Percentiles rank a stretch among this genome's conserved stretches.
Evolutionary conservation across 2,113 vertebrate genomes (phyloP).

Genomic region (Rhinolophus ferrumequinum): DNA sequence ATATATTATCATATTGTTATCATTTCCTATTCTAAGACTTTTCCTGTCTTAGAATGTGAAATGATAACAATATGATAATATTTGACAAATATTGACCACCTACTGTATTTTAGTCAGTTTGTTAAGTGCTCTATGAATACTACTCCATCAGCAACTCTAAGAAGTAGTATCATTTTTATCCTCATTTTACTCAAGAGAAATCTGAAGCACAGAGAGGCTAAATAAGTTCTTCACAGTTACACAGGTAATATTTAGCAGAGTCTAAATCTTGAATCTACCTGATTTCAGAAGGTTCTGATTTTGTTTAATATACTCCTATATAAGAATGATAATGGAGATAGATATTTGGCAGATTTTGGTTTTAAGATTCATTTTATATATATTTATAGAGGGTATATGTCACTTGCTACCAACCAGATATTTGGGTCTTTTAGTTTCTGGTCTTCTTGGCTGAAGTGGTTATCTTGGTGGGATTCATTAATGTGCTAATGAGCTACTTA

Average conservation of each 20-base stretch:
- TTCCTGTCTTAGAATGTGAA: neutral
- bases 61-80: neutral
- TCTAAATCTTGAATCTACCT: neutral
- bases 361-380: conserved; percentile 65
- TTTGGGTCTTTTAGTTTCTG: conserved; percentile 70
- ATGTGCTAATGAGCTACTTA: conserved; percentile 79
- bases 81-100: neutral
- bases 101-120: neutral
- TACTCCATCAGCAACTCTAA: neutral
- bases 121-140: neutral
- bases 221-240: neutral
- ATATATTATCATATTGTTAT: neutral
- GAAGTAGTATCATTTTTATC: neutral
- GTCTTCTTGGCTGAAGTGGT: conserved; percentile 76
- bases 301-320: neutral
- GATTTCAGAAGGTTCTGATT: neutral
- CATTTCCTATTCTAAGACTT: neutral
- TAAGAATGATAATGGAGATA: neutral
- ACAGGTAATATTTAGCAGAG: neutral
- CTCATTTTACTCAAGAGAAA: neutral
- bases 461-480: conserved; percentile 76
- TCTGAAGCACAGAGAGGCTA: neutral
- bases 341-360: conserved; percentile 37
- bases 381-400: neutral
- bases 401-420: conserved; percentile 40